phyloP scores from a whole-genome alignment of 2,888 invertebrate genomes.

The Pollenia griseotomentosa region DNA sequence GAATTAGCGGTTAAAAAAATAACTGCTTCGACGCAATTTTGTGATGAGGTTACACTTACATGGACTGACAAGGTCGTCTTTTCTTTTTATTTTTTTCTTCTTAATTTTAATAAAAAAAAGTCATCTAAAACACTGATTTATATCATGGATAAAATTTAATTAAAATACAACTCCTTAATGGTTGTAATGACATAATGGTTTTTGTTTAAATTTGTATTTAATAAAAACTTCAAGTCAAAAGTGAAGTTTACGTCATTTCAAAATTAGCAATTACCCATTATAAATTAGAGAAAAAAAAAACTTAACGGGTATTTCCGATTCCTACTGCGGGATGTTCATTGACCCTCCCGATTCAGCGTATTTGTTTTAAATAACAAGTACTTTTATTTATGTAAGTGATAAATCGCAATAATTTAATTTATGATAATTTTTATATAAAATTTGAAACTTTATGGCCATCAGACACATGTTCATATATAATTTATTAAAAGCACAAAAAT shows the following conservation, averaged over 20 bases:
- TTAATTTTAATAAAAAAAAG: too few relatives aligned
- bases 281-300: slow-evolving; percentile 3
- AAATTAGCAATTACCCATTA: too few relatives aligned
- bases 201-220: too few relatives aligned
- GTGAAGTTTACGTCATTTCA: too few relatives aligned
- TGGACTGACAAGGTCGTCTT: not conserved
- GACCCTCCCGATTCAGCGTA: not conserved
- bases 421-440: not conserved
- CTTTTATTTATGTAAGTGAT: not conserved
- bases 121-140: not conserved
- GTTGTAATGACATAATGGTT: not conserved
- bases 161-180: not conserved
- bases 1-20: too few relatives aligned
- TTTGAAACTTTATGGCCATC: not conserved
- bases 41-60: not conserved
- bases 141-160: not conserved
- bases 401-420: not conserved
- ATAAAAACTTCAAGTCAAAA: too few relatives aligned
- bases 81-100: not conserved
- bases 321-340: slow-evolving; percentile 29
- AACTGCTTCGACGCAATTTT: not conserved
- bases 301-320: slow-evolving; percentile 15
- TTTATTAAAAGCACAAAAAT: slow-evolving; percentile 6
- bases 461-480: slow-evolving; percentile 27
- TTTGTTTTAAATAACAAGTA: slow-evolving; percentile 18